phyloP scores from a whole-genome alignment of 1,140 invertebrate species.

The Octopus sinensis region DNA sequence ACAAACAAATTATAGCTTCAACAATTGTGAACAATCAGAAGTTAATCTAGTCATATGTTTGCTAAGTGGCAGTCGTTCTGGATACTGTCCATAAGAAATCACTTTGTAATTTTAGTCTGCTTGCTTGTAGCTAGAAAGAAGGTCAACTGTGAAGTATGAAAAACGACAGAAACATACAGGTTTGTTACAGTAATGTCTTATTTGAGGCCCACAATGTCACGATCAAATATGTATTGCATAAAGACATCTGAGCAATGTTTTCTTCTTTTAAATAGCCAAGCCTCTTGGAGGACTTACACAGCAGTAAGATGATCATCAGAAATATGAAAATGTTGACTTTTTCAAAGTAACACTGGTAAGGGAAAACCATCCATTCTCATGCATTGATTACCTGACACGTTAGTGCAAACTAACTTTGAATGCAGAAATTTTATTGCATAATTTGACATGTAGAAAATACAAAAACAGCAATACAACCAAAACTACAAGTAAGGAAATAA shows the following conservation, averaged over 20 bases:
- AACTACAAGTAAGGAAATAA: neutral
- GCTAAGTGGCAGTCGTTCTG: too few species aligned
- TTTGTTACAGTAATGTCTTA: slow-evolving; percentile 9
- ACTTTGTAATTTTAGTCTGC: too few species aligned
- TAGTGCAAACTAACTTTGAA: slow-evolving; percentile 18
- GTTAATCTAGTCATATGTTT: too few species aligned
- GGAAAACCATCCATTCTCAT: slow-evolving; percentile 11
- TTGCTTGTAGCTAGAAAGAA: neutral
- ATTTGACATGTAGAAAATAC: slow-evolving; percentile 17
- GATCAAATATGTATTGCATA: slow-evolving; percentile 3
- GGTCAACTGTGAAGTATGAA: neutral
- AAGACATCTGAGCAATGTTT: neutral
- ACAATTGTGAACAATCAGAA: too few species aligned
- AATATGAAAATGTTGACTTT: slow-evolving; percentile 1
- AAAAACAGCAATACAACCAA: slow-evolving; percentile 15
- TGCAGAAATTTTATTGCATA: slow-evolving; percentile 16
- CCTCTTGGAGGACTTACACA: slow-evolving; percentile 3
- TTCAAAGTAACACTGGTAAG: slow-evolving; percentile 3
- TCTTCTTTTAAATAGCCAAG: slow-evolving; percentile 3
- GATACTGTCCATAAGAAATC: too few species aligned
- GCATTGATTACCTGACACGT: slow-evolving; percentile 11
- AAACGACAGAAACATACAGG: slow-evolving; percentile 4
- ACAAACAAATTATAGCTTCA: too few species aligned
- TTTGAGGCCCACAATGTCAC: slow-evolving; percentile 3
- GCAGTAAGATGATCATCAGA: slow-evolving; percentile 8